Conservation (phyloP, 2,888 invertebrate genomes). For the Cecidostiba fungosa region DNA sequence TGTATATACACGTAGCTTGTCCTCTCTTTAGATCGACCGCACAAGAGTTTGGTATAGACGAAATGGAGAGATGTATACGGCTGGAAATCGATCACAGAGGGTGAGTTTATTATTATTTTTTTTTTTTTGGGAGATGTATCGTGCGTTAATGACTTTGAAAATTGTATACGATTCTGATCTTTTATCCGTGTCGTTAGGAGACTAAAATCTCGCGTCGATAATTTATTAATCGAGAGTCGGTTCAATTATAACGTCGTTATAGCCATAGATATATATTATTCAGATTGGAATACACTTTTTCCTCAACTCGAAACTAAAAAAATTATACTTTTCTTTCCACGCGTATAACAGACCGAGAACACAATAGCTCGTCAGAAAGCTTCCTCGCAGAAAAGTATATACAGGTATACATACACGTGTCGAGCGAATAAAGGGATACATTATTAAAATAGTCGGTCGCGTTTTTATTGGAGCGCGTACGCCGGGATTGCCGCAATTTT, state of each 20-base stretch:
- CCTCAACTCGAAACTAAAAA: no score
- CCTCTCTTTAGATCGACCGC: not conserved
- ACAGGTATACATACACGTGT: not conserved
- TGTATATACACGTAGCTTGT: not conserved
- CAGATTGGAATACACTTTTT: not conserved
- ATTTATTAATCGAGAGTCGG: not conserved
- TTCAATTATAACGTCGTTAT: not conserved
- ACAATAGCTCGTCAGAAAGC: conserved; percentile 51
- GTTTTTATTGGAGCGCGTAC: conserved; percentile 37
- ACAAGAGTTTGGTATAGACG: not conserved
- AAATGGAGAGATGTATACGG: not conserved
- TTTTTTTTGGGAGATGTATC: no score
- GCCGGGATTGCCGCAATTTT: conserved; percentile 70
- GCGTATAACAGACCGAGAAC: no score
- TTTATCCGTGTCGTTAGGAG: not conserved
- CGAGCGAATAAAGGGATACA: conserved; percentile 63
- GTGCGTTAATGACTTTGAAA: not conserved
- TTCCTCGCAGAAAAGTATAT: not conserved
- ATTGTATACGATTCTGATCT: not conserved
- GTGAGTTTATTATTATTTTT: no score
- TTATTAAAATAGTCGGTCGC: conserved; percentile 65
- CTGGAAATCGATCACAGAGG: not conserved
- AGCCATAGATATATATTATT: no score
- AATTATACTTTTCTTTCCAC: no score
- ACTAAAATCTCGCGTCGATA: not conserved